phyloP scores from a whole-genome alignment of 2,888 invertebrate genomes.

The Apodemia hepburni region DNA sequence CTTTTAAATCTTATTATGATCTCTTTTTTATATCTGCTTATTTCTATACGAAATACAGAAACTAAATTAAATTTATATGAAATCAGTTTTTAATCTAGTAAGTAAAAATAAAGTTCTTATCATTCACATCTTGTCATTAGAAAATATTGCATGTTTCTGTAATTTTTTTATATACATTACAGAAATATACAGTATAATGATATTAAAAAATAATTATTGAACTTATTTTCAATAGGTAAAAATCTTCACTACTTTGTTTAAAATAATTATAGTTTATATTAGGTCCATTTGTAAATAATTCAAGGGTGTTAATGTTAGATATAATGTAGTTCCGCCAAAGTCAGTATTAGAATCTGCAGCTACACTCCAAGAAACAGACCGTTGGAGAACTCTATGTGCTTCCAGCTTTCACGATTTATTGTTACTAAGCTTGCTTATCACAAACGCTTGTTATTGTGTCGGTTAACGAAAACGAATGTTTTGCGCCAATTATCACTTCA shows the following conservation, averaged over 20 bases:
- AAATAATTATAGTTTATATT: neutral
- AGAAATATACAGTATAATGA: too few species aligned
- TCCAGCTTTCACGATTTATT: constrained; percentile 45
- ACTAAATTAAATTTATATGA: too few species aligned
- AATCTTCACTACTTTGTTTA: neutral
- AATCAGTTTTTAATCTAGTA: too few species aligned
- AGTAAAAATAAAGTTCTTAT: too few species aligned
- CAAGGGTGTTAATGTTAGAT: neutral
- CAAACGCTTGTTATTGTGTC: constrained; percentile 31
- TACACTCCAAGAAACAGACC: constrained; percentile 55
- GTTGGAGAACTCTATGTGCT: constrained; percentile 54
- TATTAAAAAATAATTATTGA: too few species aligned
- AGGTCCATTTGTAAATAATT: neutral
- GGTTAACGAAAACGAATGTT: constrained; percentile 50
- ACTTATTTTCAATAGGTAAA: neutral
- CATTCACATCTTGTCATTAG: too few species aligned
- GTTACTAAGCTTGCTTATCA: constrained; percentile 33
- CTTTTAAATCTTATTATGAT: too few species aligned
- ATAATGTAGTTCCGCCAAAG: constrained; percentile 18
- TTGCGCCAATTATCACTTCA: constrained; percentile 54
- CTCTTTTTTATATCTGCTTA: too few species aligned
- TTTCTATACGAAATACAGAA: too few species aligned
- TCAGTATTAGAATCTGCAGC: constrained; percentile 25
- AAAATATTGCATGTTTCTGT: too few species aligned
- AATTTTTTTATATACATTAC: too few species aligned